A percentile compares a stretch with the other conserved stretches of the same genome.
phyloP scores from a whole-genome alignment of 2,113 vertebrate genomes.

The Prunella himalayana region DNA sequence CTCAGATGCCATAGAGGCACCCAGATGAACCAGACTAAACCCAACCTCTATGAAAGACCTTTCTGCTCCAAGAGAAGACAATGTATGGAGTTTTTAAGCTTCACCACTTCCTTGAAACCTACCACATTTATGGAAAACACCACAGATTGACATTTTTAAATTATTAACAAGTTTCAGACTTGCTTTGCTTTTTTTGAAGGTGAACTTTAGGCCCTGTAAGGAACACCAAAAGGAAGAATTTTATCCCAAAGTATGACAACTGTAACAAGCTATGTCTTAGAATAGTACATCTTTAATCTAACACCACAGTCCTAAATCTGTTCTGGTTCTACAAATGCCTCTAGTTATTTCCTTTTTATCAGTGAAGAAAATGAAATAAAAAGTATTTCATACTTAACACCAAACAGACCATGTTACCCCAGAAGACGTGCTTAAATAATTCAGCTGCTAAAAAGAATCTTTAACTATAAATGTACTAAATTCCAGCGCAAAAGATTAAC shows the following conservation, averaged over 20 bases:
- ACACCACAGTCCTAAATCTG: constrained; percentile 63
- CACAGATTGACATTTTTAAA: background rate
- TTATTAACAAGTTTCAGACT: background rate
- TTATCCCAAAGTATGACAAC: constrained; percentile 1
- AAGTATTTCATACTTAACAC: constrained; percentile 76
- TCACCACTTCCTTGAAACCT: background rate
- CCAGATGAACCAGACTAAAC: background rate
- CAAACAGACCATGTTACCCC: constrained; percentile 73
- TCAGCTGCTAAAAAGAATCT: constrained; percentile 77
- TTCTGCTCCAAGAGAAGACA: background rate
- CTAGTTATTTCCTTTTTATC: constrained; percentile 77
- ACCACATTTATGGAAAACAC: background rate
- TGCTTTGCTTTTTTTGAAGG: background rate
- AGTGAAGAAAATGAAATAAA: constrained; percentile 77
- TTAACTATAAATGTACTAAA: constrained; percentile 82
- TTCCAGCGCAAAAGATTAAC: constrained; percentile 79
- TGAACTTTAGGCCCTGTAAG: background rate
- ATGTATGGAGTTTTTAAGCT: fast-evolving
- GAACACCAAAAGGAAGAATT: constrained; percentile 25
- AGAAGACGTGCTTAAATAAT: constrained; percentile 77
- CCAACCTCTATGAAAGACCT: no score
- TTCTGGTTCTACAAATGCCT: constrained; percentile 72
- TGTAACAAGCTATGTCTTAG: constrained; percentile 45
- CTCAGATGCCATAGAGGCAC: background rate
- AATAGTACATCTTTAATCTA: constrained; percentile 70